Percentiles rank a stretch among this genome's conserved stretches.
phyloP scores from a whole-genome alignment of 2,888 invertebrate species.

The Oithona nana region DNA sequence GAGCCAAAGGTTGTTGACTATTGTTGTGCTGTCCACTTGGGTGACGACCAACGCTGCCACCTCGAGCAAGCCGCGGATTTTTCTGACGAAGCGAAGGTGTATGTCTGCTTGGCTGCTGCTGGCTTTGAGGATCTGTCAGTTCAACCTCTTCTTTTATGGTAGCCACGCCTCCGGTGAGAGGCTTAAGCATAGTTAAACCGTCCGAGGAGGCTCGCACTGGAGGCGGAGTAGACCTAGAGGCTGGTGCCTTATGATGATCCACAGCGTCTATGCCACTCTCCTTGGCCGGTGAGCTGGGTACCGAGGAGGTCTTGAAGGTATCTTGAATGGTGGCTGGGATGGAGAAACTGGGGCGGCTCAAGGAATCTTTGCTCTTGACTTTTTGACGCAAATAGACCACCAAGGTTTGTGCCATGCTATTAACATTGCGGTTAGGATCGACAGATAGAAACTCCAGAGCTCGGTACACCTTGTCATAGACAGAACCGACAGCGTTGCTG shows the following conservation, averaged over 20 bases:
- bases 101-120: too few relatives aligned
- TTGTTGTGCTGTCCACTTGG: not conserved
- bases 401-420: constrained; percentile 53
- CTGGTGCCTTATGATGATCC: not conserved
- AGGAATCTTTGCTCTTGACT: constrained; percentile 38
- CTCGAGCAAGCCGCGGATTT: not conserved
- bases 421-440: constrained; percentile 73
- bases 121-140: not conserved
- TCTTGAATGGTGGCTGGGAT: not conserved
- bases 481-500: constrained; percentile 41
- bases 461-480: constrained; percentile 76
- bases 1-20: not conserved
- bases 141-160: not conserved
- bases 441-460: constrained; percentile 52
- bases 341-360: not conserved
- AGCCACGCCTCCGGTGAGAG: not conserved
- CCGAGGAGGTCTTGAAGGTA: constrained; percentile 22
- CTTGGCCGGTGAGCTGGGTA: constrained; percentile 35
- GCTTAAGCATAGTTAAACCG: too few relatives aligned
- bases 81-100: too few relatives aligned
- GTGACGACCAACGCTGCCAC: not conserved
- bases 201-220: not conserved
- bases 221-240: not conserved
- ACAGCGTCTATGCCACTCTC: not conserved
- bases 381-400: constrained; percentile 46